phyloP scores from a whole-genome alignment of 2,888 invertebrate genomes.

The Drosophila quinaria region DNA sequence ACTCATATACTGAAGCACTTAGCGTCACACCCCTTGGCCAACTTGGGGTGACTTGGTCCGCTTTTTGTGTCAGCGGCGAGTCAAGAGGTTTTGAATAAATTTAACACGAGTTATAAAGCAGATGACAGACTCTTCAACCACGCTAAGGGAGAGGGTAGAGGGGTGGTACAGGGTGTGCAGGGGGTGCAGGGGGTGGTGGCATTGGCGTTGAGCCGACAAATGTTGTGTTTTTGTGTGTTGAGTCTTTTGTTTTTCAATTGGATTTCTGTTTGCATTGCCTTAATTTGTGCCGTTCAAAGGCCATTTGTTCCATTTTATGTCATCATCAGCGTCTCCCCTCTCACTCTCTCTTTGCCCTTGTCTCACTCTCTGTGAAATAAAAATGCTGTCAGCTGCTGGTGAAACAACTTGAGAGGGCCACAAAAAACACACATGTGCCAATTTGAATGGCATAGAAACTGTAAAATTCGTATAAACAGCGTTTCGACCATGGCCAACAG shows the following conservation, averaged over 20 bases:
- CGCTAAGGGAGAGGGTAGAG: neutral
- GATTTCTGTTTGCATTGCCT: constrained; percentile 74
- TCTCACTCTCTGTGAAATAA: constrained; percentile 24
- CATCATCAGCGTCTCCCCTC: constrained; percentile 67
- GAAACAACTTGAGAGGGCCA: constrained; percentile 34
- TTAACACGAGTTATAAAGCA: constrained; percentile 74
- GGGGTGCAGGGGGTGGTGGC: neutral
- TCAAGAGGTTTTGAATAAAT: constrained; percentile 84
- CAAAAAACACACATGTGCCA: constrained; percentile 58
- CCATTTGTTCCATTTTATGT: constrained; percentile 81
- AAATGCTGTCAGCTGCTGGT: constrained; percentile 72
- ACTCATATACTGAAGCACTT: constrained; percentile 62
- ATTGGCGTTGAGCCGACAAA: constrained; percentile 68
- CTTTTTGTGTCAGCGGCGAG: constrained; percentile 58
- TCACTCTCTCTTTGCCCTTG: neutral
- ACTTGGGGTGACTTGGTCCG: constrained; percentile 59
- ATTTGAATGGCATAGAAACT: constrained; percentile 66
- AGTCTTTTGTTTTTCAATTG: constrained; percentile 72
- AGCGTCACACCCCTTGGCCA: constrained; percentile 63
- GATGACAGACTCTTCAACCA: constrained; percentile 55
- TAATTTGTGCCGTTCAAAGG: constrained; percentile 78
- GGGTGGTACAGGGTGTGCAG: neutral
- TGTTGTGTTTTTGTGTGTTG: constrained; percentile 54
- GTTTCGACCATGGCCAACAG: constrained; percentile 65
- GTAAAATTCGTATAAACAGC: constrained; percentile 41